Evolutionary conservation across 2,888 invertebrate genomes (phyloP), one percentile per base, ranked within the genome.

Genomic region (Labia minor): DNA sequence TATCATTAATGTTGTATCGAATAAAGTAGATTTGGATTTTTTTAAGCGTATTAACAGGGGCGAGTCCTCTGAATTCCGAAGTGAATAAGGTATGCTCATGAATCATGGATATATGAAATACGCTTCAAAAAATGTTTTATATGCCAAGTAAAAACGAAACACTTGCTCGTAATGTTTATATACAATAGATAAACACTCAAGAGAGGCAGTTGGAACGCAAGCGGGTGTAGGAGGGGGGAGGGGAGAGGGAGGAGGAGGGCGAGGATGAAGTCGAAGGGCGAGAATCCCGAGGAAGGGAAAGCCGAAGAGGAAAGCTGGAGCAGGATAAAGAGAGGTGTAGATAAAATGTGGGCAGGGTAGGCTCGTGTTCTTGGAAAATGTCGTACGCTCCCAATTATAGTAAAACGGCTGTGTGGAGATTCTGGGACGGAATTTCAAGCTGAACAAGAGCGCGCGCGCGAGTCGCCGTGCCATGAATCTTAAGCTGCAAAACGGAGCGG

Each of bases 311-410:
- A n/a, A n/a, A n/a, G n/a, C n/a, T n/a, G n/a, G n/a, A n/a, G 4
- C 26, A 26, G 26, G 26, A 26, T 26, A 26, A 26, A 8, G 26
- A 8, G 26, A n/a, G n/a, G n/a, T n/a, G n/a, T n/a, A n/a, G n/a
- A n/a, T n/a, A 26, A 26, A 26, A 26, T 26, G 26, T 26, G 26
- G 26, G 26, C 26, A 26, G 33, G 33, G 11, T 8, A 33, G 49
- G 49, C 49, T 49, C 49, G 49, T 49, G 49, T 49, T 49, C 49
- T 49, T 49, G 49, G 49, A 49, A 49, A 49, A 49, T 49, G 49
- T 49, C n/a, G 49, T 49, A 49, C 49, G 49, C 49, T 49, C 49
- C 49, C 49, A 49, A 49, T 49, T 49, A 49, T 49, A 49, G 49
- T 49, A 49, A 49, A 49, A 49, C 49, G 49, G 49, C 49, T 11